Evolutionary conservation across 2,797 vertebrate species (phyloP).

Genomic region (Trachops cirrhosus): DNA sequence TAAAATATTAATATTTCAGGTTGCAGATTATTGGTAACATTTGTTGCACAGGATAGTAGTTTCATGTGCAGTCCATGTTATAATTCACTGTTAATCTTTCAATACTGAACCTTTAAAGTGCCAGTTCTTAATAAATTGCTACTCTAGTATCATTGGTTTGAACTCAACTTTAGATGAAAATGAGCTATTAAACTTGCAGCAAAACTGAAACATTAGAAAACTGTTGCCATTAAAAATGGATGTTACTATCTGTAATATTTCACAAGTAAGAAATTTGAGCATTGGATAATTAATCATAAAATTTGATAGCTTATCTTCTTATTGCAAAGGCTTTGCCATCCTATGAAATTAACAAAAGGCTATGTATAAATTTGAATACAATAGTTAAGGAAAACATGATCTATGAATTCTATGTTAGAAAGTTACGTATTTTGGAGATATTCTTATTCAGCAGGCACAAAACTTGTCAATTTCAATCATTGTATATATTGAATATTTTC

Average conservation of each 20-base stretch:
- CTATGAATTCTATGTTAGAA: not conserved
- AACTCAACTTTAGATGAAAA: constrained; percentile 71
- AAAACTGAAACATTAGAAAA: constrained; percentile 34
- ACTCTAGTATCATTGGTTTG: constrained; percentile 77
- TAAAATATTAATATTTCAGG: constrained; percentile 79
- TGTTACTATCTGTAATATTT: not conserved
- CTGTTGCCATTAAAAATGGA: constrained; percentile 58
- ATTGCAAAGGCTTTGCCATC: not conserved
- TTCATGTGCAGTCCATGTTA: constrained; percentile 62
- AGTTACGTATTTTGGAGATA: not conserved
- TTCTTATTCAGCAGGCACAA: not conserved
- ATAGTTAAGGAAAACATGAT: not conserved
- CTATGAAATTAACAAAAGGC: not conserved
- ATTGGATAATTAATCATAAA: not conserved
- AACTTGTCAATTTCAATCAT: not conserved
- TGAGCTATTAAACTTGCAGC: constrained; percentile 37
- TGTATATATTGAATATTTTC: not conserved
- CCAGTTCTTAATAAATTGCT: constrained; percentile 77
- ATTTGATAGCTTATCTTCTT: not conserved
- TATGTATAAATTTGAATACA: not conserved
- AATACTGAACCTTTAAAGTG: constrained; percentile 72
- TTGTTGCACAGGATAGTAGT: constrained; percentile 71
- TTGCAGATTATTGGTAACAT: constrained; percentile 74
- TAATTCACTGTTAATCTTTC: constrained; percentile 81
- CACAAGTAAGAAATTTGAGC: not conserved